Conservation (phyloP, 2,113 vertebrate species). For the Cacatua alba region DNA sequence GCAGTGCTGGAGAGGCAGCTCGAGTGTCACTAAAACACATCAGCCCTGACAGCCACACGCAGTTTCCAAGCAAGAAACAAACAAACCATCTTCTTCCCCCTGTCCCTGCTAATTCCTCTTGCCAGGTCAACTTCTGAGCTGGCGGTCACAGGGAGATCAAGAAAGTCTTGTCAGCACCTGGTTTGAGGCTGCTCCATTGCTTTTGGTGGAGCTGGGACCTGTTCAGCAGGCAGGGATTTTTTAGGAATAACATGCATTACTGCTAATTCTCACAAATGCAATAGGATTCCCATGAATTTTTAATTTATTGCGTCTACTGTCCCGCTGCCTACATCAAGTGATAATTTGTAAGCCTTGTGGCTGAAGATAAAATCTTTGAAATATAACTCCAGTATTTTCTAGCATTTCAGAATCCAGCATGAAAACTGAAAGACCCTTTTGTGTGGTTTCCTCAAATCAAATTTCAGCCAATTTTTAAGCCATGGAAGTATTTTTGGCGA, state of each 20-base stretch:
- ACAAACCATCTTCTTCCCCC: not conserved
- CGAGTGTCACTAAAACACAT: not conserved
- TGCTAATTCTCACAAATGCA: not conserved
- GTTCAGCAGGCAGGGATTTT: not conserved
- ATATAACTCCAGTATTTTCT: not conserved
- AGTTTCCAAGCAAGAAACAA: not conserved
- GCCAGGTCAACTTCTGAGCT: not conserved
- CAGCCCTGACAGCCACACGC: not conserved
- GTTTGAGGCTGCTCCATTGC: rapidly evolving
- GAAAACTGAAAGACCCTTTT: not conserved
- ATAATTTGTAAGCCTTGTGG: not conserved
- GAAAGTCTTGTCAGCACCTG: not conserved
- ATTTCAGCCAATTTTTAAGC: not conserved
- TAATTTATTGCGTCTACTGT: not conserved
- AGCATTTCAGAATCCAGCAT: not conserved
- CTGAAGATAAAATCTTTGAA: not conserved
- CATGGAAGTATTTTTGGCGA: not conserved
- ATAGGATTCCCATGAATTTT: rapidly evolving
- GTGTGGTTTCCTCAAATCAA: not conserved
- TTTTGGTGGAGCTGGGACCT: rapidly evolving
- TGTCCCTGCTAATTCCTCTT: not conserved
- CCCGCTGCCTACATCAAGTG: rapidly evolving
- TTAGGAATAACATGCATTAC: not conserved
- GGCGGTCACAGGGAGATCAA: not conserved
- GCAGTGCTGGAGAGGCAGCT: not conserved